phyloP scores from a whole-genome alignment of 1,140 invertebrate species.

The Arion vulgaris region DNA sequence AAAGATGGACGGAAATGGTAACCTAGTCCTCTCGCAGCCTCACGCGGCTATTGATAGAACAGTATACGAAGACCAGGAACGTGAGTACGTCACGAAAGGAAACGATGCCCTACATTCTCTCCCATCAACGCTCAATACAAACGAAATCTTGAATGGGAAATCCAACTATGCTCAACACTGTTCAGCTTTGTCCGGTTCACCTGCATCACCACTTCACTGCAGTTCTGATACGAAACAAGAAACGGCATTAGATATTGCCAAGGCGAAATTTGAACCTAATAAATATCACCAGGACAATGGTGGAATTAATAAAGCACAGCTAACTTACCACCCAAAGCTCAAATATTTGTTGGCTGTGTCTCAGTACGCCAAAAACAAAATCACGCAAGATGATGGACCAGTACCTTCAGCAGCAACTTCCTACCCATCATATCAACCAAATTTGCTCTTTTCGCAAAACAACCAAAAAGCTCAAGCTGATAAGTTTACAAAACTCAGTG shows the following conservation, averaged over 20 bases:
- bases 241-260: background rate
- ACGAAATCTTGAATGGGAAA: background rate
- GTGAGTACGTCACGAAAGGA: background rate
- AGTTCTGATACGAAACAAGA: background rate
- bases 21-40: constrained; percentile 13
- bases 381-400: background rate
- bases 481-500: background rate
- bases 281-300: background rate
- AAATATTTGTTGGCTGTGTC: constrained; percentile 33
- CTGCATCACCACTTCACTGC: background rate
- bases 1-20: constrained; percentile 31
- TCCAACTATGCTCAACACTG: background rate
- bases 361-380: constrained; percentile 18
- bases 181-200: background rate
- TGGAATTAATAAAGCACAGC: background rate
- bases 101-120: background rate
- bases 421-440: background rate
- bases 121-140: background rate
- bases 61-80: background rate
- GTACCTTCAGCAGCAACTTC: background rate
- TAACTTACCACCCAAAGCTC: constrained; percentile 32
- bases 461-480: constrained; percentile 10
- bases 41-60: background rate
- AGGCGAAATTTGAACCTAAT: background rate
- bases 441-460: constrained; percentile 4